Percentiles rank a stretch among this genome's conserved stretches.
Evolutionary conservation across 2,797 vertebrate genomes (phyloP).

Genomic region (Phyllotis vaccarum): DNA sequence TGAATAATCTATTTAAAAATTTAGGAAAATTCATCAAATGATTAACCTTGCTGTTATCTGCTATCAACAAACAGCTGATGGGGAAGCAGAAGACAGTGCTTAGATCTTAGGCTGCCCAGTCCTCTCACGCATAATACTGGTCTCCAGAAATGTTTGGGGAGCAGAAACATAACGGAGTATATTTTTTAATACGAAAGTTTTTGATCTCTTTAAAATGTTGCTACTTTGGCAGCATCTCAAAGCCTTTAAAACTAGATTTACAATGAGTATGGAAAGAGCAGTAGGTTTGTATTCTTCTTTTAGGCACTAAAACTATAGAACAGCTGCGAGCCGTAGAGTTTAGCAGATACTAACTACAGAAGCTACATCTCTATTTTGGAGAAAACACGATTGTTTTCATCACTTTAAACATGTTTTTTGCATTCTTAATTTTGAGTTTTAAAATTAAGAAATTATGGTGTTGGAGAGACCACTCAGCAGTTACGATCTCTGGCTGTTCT

Average conservation of each 20-base stretch:
- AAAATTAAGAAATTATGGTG: conserved; percentile 51
- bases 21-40: conserved; percentile 57
- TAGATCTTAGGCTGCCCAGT: conserved; percentile 80
- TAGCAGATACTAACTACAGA: conserved; percentile 37
- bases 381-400: conserved; percentile 36
- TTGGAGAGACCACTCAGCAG: neutral
- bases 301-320: conserved; percentile 70
- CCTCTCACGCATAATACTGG: conserved; percentile 75
- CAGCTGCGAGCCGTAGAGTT: conserved; percentile 56
- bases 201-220: conserved; percentile 78
- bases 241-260: conserved; percentile 68
- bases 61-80: conserved; percentile 71
- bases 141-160: conserved; percentile 82
- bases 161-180: conserved; percentile 69
- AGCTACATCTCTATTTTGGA: conserved; percentile 23
- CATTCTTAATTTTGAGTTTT: conserved; percentile 56
- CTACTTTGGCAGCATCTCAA: conserved; percentile 73
- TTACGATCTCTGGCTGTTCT: neutral
- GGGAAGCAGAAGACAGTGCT: conserved; percentile 70
- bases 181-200: conserved; percentile 78
- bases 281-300: conserved; percentile 62
- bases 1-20: conserved; percentile 34
- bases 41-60: conserved; percentile 73
- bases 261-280: conserved; percentile 65
- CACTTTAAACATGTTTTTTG: conserved; percentile 36